Conservation (phyloP, 2,797 vertebrate species). For the Sebastolobus altivelis region DNA sequence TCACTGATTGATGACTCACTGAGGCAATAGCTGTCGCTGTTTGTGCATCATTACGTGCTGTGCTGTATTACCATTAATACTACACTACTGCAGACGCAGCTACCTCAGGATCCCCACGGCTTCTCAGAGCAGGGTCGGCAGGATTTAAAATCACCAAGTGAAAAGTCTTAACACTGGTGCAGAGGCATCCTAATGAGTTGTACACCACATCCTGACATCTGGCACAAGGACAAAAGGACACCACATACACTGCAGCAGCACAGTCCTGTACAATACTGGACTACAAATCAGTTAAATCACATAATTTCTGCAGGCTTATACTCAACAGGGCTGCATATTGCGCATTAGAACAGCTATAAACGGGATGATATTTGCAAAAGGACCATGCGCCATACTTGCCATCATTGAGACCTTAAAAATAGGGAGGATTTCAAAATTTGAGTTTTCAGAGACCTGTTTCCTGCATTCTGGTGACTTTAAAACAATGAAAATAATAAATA, state of each 20-base stretch:
- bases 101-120: conserved; percentile 27
- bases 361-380: background rate
- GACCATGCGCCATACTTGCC: too few relatives aligned
- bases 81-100: conserved; percentile 39
- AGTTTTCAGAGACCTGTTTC: too few relatives aligned
- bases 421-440: too few relatives aligned
- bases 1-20: conserved; percentile 76
- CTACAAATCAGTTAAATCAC: conserved; percentile 61
- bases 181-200: conserved; percentile 60
- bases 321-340: background rate
- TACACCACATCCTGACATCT: conserved; percentile 67
- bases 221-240: conserved; percentile 77
- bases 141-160: conserved; percentile 42
- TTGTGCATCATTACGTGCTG: conserved; percentile 69
- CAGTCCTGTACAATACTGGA: conserved; percentile 46
- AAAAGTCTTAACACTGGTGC: conserved; percentile 34
- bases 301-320: conserved; percentile 19
- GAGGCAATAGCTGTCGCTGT: conserved; percentile 59
- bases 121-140: conserved; percentile 13
- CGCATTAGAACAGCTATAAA: background rate
- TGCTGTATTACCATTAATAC: conserved; percentile 52
- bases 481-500: too few relatives aligned
- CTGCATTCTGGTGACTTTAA: too few relatives aligned
- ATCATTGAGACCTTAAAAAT: too few relatives aligned
- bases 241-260: conserved; percentile 46